Evolutionary conservation across 1,140 invertebrate genomes (phyloP), one percentile per base, ranked within the genome.

Genomic region (Tigriopus japonicus): DNA sequence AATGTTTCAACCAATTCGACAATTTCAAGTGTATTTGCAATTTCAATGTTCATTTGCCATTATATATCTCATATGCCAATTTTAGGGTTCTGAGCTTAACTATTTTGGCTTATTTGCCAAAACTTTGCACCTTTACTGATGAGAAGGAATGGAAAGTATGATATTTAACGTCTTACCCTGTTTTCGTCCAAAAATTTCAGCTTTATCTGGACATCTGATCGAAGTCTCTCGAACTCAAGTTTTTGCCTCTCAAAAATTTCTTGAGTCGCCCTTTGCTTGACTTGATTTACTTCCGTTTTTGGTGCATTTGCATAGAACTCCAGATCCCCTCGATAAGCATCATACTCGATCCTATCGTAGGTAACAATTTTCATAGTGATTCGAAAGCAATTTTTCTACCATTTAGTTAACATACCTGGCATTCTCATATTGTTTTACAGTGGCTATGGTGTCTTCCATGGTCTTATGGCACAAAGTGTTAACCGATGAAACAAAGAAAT

Each of bases 111-210:
- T n/a, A n/a, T n/a, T n/a, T n/a, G n/a, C n/a, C n/a, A n/a, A n/a
- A n/a, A n/a, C n/a, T n/a, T n/a, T n/a, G n/a, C n/a, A n/a, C n/a
- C n/a, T n/a, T n/a, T n/a, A n/a, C n/a, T n/a, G n/a, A n/a, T n/a
- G n/a, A n/a, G n/a, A n/a, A n/a, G n/a, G n/a, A n/a, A n/a, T n/a
- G n/a, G n/a, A n/a, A n/a, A n/a, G n/a, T n/a, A n/a, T n/a, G n/a
- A n/a, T n/a, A n/a, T n/a, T n/a, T n/a, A n/a, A n/a, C n/a, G n/a
- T n/a, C n/a, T 73, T 76, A 94, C 89, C 76, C 89, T 82, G 74
- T 97, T 96, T 76, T 96, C 91, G 74, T 96, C 88, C 52, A 97
- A 76, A 74, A 96, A 90, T 71, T 88, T 86, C 67, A 97, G 80
- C 78, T 96, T 97, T 64, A 96, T 84, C n/a, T 83, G 80, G 58